phyloP scores from a whole-genome alignment of 2,113 vertebrate genomes.

The Alectura lathami region DNA sequence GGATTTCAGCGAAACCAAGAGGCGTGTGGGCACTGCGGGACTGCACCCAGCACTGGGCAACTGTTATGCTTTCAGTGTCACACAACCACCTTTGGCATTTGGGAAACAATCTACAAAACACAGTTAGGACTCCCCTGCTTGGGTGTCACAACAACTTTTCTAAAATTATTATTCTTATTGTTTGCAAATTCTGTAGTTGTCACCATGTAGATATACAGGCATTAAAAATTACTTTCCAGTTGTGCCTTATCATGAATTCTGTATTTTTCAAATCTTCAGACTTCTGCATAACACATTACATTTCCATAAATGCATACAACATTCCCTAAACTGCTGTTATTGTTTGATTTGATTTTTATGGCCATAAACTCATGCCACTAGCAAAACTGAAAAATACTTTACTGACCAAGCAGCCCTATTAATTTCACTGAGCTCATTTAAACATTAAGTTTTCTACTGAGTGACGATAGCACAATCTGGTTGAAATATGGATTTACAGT shows the following conservation, averaged over 20 bases:
- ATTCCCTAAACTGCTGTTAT: background rate
- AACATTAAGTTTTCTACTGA: background rate
- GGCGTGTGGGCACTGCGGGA: background rate
- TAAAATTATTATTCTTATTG: background rate
- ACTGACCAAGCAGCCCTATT: background rate
- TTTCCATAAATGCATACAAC: background rate
- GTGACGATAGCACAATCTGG: background rate
- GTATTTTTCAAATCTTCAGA: background rate
- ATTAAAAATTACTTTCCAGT: background rate
- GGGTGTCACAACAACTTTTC: background rate
- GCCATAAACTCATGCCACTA: background rate
- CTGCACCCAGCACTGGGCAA: background rate
- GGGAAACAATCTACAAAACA: background rate
- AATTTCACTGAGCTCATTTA: constrained; percentile 7
- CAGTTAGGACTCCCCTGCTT: background rate
- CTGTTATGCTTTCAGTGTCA: background rate
- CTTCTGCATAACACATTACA: background rate
- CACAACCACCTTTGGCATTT: background rate
- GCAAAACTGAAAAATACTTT: background rate
- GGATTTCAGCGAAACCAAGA: constrained; percentile 3
- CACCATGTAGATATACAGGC: background rate
- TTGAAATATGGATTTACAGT: background rate
- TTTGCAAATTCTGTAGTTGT: background rate
- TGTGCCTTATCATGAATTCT: background rate
- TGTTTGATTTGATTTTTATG: background rate